phyloP scores from a whole-genome alignment of 2,113 vertebrate species.

The Phylloscopus trochilus region DNA sequence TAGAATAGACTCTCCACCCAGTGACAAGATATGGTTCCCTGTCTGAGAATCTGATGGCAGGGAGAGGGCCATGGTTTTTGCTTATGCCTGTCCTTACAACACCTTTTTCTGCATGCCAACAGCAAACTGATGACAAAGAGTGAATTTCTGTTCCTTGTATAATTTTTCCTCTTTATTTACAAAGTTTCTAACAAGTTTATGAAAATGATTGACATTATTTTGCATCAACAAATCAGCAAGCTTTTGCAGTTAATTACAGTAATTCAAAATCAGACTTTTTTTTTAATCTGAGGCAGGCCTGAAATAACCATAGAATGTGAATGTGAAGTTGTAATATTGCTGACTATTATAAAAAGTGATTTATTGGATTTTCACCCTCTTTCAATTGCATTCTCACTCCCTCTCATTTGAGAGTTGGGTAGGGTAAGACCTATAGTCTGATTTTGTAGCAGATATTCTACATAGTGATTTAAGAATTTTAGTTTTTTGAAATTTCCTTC shows the following conservation, averaged over 20 bases:
- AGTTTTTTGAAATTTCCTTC: neutral
- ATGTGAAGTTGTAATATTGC: slow-evolving; percentile 59
- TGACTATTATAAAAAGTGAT: slow-evolving; percentile 62
- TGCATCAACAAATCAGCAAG: slow-evolving; percentile 58
- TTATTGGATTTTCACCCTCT: slow-evolving; percentile 49
- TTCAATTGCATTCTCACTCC: neutral
- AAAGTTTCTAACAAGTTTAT: slow-evolving; percentile 59
- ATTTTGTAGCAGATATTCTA: neutral
- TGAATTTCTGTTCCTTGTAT: neutral
- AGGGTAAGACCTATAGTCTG: neutral
- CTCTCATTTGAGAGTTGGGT: neutral
- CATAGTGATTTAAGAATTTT: neutral
- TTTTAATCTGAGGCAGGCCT: slow-evolving; percentile 53
- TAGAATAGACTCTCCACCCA: neutral
- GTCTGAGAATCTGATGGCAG: neutral
- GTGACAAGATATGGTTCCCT: neutral
- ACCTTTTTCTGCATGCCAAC: neutral
- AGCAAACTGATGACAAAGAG: neutral
- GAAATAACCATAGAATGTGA: slow-evolving; percentile 65
- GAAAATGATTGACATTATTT: slow-evolving; percentile 64
- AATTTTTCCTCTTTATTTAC: slow-evolving; percentile 53
- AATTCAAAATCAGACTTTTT: slow-evolving; percentile 59
- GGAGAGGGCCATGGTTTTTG: fast-evolving
- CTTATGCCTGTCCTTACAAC: neutral
- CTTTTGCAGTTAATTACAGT: slow-evolving; percentile 74